phyloP scores from a whole-genome alignment of 2,113 vertebrate species.

The Leucoraja erinaceus region DNA sequence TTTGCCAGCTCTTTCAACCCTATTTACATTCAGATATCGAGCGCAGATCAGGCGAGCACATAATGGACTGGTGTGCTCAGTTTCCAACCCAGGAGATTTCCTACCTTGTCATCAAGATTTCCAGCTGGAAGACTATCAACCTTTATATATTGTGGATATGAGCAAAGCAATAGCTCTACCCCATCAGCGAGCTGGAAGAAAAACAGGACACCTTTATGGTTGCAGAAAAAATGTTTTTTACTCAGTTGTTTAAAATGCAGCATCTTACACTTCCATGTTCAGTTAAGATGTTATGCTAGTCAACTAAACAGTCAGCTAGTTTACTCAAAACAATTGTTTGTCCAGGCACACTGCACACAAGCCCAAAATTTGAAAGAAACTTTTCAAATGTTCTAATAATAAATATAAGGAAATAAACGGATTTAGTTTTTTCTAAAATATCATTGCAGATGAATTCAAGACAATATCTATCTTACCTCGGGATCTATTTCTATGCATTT shows the following conservation, averaged over 20 bases:
- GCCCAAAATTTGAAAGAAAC: neutral
- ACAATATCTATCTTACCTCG: constrained; percentile 53
- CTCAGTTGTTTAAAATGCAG: neutral
- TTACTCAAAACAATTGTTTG: neutral
- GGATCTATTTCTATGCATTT: constrained; percentile 77
- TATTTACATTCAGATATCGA: neutral
- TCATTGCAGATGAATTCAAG: neutral
- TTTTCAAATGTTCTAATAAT: too few species aligned
- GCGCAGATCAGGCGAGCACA: neutral
- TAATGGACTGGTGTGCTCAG: too few species aligned
- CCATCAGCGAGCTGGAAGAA: constrained; percentile 69
- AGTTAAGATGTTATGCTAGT: neutral
- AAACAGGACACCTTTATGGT: neutral
- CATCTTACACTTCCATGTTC: neutral
- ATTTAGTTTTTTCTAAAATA: neutral
- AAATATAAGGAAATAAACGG: neutral
- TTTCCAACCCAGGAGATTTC: neutral
- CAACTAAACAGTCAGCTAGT: neutral
- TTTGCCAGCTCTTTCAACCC: neutral
- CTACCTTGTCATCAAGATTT: constrained; percentile 66
- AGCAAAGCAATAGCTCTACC: constrained; percentile 78
- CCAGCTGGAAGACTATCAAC: constrained; percentile 74
- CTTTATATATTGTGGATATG: constrained; percentile 74
- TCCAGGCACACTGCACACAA: neutral
- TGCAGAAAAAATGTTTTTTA: neutral